Evolutionary conservation across 2,888 invertebrate genomes (phyloP).

Genomic region (Aspidiotus rigidus): DNA sequence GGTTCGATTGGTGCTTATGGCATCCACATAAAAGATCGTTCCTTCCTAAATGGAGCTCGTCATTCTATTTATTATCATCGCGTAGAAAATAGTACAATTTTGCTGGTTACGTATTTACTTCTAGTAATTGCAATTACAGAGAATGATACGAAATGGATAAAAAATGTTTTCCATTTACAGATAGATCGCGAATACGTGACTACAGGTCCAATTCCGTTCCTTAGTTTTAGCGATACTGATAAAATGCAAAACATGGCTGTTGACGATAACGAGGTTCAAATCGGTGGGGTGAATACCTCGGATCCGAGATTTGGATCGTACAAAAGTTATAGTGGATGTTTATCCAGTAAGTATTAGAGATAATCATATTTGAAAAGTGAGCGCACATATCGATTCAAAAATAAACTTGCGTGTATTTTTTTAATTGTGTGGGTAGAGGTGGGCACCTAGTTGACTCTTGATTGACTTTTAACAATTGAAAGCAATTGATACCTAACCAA

Average conservation of each 20-base stretch:
- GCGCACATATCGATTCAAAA: not conserved
- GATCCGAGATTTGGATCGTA: slow-evolving; percentile 73
- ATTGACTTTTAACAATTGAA: too few relatives aligned
- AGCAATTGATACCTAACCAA: too few relatives aligned
- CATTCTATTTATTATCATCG: slow-evolving; percentile 65
- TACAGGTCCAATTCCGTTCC: slow-evolving; percentile 57
- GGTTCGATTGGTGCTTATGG: slow-evolving; percentile 59
- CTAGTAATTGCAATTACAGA: not conserved
- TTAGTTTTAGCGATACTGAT: slow-evolving; percentile 56
- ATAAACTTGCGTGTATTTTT: not conserved
- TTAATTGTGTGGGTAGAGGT: not conserved
- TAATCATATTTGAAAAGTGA: not conserved
- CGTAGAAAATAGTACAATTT: slow-evolving; percentile 59
- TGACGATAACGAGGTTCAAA: slow-evolving; percentile 70
- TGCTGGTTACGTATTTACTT: slow-evolving; percentile 42
- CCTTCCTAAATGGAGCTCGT: slow-evolving; percentile 70
- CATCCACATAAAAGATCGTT: slow-evolving; percentile 64
- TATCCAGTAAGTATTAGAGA: slow-evolving; percentile 62
- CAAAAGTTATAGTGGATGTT: slow-evolving; percentile 78
- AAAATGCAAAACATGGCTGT: slow-evolving; percentile 40
- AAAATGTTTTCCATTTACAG: slow-evolving; percentile 41
- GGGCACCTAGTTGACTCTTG: too few relatives aligned
- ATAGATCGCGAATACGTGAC: slow-evolving; percentile 69
- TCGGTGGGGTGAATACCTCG: slow-evolving; percentile 76
- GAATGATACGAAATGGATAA: not conserved